Percentiles rank a stretch among this genome's conserved stretches.
phyloP scores from a whole-genome alignment of 2,888 invertebrate genomes.

The Dicycla oo region DNA sequence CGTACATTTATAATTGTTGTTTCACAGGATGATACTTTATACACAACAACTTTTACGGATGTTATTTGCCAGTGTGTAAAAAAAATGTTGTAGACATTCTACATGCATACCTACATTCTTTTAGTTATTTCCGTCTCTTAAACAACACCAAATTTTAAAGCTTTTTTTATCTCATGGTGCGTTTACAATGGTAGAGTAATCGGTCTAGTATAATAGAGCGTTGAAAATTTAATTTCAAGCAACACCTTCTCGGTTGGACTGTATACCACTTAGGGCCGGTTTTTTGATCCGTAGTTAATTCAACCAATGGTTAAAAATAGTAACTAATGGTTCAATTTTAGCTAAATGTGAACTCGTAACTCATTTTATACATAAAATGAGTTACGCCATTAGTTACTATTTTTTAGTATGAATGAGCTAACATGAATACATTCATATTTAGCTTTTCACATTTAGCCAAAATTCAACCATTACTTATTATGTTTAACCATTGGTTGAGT shows the following conservation, averaged over 20 bases:
- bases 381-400: no score
- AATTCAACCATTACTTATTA: no score
- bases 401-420: no score
- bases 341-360: no score
- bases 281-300: no score
- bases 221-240: neutral
- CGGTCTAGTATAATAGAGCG: neutral
- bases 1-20: conserved; percentile 28
- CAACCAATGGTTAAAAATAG: no score
- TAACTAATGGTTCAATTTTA: no score
- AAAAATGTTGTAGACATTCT: neutral
- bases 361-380: no score
- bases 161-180: neutral
- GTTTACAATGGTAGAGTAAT: neutral
- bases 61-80: conserved; percentile 3
- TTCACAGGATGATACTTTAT: conserved; percentile 1
- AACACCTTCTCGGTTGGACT: neutral
- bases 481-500: no score
- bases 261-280: neutral
- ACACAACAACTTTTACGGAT: neutral
- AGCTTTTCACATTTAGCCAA: no score
- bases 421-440: no score
- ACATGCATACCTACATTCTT: neutral
- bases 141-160: neutral
- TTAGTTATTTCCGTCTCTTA: neutral